Base-by-base conservation (phyloP, 2,888 invertebrate genomes). In the Notocelia uddmanniana region DNA sequence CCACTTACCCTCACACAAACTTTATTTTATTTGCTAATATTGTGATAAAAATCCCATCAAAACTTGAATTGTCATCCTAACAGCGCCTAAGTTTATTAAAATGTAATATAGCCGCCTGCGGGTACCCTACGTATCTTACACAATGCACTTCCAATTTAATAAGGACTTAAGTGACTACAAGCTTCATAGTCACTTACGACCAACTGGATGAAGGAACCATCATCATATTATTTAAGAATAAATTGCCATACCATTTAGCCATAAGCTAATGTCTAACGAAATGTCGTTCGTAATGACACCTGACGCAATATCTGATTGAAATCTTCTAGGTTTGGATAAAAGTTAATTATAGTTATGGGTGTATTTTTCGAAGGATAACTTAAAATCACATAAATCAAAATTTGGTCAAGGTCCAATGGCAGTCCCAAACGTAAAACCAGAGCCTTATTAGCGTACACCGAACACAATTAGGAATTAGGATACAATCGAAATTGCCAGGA, bases 211-310 rank as follows among this genome's bases (percentile, higher is more conserved):
- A 34, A 18, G 5, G 3, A 34, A 13, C 2, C 18, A 63, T 9
- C 34, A 21, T 78, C 72, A 67, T 76, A 80, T 77, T 75, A 74
- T 74, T 77, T 76, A 73, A 79, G 78, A 79, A 79, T 78, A 81
- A 82, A 83, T 81, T 77, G 79, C 70, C 62, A 54, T 75, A 54
- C 76, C 75, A 81, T 83, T 83, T 81, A 69, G 75, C 64, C 77
- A 78, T 75, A 81, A 70, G 76, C 76, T 82, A 83, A 83, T 80
- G 81, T 73, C 69, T 63, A 71, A 75, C 74, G 67, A 75, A 76
- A 72, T 69, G 70, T 75, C 45, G 41, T 78, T 75, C 73, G 73
- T 77, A 77, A 60, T 66, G 70, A 41, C 64, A 71, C 69, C 73
- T 75, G 62, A 75, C 75, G 72, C 72, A 72, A 34, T 66, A 55